Base-by-base conservation (phyloP, 2,113 vertebrate species). In the Nannobrachium achirus region DNA sequence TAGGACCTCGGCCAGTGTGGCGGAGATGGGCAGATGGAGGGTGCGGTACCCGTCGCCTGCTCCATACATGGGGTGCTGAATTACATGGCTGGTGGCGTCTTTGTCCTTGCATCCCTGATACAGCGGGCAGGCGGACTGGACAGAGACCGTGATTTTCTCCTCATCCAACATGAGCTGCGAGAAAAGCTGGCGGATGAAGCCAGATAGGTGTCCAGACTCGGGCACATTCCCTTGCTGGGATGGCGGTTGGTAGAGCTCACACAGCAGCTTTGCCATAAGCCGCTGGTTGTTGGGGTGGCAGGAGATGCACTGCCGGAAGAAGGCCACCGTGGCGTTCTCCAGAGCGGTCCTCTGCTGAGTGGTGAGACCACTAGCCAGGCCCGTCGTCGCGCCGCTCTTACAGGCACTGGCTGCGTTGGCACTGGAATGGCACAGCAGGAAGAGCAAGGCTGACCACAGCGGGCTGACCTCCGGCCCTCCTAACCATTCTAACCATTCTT, bases 401-500 rank as follows among this genome's bases (percentile, higher is more conserved):
- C 89, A 90, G 64, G 93, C 88, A 68, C 91, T n/a, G n/a, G n/a
- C 91, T 45, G 94, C 91, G 57, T 93, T 92, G 67, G 96, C 94
- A 68, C 94, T 97, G 88, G 96, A 97, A 84, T 99, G 97, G 86
- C 98, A 99, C 55, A 99, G 90, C 78, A 99, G 89, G 90, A 98
- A 98, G 56, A 99, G 90, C 91, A 99, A 93, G 10, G 97, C 95
- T 4, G 97, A 98, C 98, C 98, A 99, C 4, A 99, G 84, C 0
- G 96, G 96, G 85, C 97, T 98, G 57, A 98, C 97, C 88, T 99
- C 98, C 13, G 96, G 94, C 16, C 98, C 95, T 55, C 98, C n/a
- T n/a, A n/a, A n/a, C n/a, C n/a, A n/a, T n/a, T n/a, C 98, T 7
- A 99, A 89, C 97, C 97, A 99, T 82, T 99, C 98, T 81, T 99